phyloP scores from a whole-genome alignment of 2,888 invertebrate species.

The Deilephila porcellus region DNA sequence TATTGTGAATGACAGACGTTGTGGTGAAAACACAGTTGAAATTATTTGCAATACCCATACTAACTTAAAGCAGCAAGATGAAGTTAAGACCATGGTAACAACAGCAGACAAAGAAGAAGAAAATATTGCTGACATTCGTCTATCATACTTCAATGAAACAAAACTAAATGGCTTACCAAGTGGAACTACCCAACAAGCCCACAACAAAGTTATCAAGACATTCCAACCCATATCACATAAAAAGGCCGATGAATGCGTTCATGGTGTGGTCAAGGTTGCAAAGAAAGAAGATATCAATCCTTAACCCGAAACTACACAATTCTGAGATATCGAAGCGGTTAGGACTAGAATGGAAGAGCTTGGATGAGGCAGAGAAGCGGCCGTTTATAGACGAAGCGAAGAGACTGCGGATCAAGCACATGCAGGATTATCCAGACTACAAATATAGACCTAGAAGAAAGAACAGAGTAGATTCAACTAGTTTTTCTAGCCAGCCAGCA shows the following conservation, averaged over 20 bases:
- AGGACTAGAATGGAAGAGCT: constrained; percentile 93
- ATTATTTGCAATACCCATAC: too few relatives aligned
- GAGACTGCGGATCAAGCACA: constrained; percentile 88
- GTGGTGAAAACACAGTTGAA: not conserved
- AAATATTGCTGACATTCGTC: not conserved
- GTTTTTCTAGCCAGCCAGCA: constrained; percentile 61
- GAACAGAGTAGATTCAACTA: constrained; percentile 78
- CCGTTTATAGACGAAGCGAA: constrained; percentile 97
- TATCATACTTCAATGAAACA: constrained; percentile 37
- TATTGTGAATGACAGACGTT: not conserved
- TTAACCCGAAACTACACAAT: constrained; percentile 92
- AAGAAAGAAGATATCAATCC: constrained; percentile 91
- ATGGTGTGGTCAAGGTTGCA: constrained; percentile 99
- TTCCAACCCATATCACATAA: constrained; percentile 89
- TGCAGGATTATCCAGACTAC: constrained; percentile 89
- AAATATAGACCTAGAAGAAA: constrained; percentile 88
- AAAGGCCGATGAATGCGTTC: constrained; percentile 99
- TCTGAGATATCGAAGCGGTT: constrained; percentile 92
- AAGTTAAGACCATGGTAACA: not conserved
- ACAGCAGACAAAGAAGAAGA: not conserved
- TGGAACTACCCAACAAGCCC: constrained; percentile 62
- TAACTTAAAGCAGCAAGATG: not conserved
- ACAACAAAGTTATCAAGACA: constrained; percentile 82
- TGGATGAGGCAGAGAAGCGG: constrained; percentile 91
- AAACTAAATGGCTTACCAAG: constrained; percentile 66